Evolutionary conservation across 2,888 invertebrate species (phyloP).

Genomic region (Tenthredo distinguenda): DNA sequence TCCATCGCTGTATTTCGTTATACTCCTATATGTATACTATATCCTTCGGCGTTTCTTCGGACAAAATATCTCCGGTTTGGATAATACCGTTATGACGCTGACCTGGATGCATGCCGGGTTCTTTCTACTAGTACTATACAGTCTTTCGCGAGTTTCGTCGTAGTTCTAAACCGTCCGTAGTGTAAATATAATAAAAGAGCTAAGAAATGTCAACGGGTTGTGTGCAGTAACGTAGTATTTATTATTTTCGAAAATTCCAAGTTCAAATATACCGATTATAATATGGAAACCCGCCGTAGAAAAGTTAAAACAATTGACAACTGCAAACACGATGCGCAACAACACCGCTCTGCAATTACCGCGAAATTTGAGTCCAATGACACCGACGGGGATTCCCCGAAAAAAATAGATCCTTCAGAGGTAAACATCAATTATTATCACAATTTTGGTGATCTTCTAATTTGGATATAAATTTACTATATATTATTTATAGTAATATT

Average conservation of each 20-base stretch:
- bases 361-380: slow-evolving; percentile 65
- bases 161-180: neutral
- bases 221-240: neutral
- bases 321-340: slow-evolving; percentile 37
- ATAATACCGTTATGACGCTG: slow-evolving; percentile 49
- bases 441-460: neutral
- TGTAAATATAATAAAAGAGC: neutral
- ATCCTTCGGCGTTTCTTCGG: slow-evolving; percentile 15
- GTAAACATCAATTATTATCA: slow-evolving; percentile 53
- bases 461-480: too few relatives aligned
- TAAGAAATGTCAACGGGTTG: neutral
- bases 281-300: slow-evolving; percentile 72
- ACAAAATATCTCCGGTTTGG: slow-evolving; percentile 40
- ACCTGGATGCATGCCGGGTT: slow-evolving; percentile 50
- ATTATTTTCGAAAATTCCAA: neutral
- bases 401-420: slow-evolving; percentile 54
- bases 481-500: too few relatives aligned
- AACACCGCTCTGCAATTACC: slow-evolving; percentile 56
- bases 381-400: slow-evolving; percentile 51
- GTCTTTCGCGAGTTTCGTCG: slow-evolving; percentile 27
- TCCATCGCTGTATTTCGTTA: neutral
- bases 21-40: neutral
- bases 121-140: slow-evolving; percentile 12
- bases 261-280: neutral
- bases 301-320: slow-evolving; percentile 62